Percentiles rank a stretch among this genome's conserved stretches.
Evolutionary conservation across 2,888 invertebrate genomes (phyloP).

Genomic region (Odontothrips loti): DNA sequence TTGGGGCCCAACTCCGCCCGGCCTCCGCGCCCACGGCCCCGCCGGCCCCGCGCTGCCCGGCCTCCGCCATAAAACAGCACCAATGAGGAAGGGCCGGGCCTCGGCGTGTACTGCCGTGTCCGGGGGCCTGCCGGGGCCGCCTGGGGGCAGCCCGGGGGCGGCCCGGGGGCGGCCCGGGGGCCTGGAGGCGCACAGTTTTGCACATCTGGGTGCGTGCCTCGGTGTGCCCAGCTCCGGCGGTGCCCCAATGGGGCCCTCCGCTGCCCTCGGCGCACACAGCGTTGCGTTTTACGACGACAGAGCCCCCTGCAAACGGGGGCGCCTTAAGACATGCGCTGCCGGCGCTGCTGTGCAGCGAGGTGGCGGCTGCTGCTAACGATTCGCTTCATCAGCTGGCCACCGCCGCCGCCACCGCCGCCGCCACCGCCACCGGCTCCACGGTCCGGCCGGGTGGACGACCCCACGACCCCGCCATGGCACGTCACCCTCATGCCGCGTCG

Average conservation of each 20-base stretch:
- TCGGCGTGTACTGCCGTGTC: no score
- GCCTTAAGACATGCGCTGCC: not conserved
- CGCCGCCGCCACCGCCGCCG: no score
- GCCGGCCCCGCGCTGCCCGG: no score
- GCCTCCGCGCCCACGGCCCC: not conserved
- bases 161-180: no score
- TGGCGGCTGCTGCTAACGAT: not conserved
- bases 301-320: not conserved
- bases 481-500: no score
- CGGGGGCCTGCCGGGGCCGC: no score
- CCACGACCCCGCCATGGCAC: no score
- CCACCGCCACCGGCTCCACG: no score
- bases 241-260: not conserved
- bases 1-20: not conserved
- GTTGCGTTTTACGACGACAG: not conserved
- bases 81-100: not conserved
- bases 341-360: not conserved
- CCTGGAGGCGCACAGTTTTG: not conserved
- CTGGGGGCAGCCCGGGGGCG: no score
- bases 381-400: no score
- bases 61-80: not conserved
- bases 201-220: not conserved
- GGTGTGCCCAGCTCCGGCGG: not conserved
- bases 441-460: no score
- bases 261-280: no score